phyloP scores from a whole-genome alignment of 2,113 vertebrate genomes.

The Megaceryle torquata region DNA sequence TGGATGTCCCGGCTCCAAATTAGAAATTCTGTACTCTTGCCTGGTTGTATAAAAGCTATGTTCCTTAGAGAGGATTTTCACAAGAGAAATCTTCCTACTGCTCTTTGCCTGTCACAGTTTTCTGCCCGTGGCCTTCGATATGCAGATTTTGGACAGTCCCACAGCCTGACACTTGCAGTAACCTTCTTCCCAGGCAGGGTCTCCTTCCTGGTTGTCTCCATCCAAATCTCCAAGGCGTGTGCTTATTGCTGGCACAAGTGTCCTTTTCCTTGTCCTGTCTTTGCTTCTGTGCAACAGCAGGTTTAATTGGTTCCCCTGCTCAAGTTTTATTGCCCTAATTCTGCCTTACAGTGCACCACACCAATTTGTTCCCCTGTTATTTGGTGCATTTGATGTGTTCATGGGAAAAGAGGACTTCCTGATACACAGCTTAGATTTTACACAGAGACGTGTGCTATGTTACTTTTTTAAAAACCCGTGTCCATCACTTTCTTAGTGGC shows the following conservation, averaged over 20 bases:
- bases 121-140: not conserved
- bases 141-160: not conserved
- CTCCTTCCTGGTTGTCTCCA: not conserved
- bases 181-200: not conserved
- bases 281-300: not conserved
- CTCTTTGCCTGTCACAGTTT: not conserved
- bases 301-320: not conserved
- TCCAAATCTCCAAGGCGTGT: rapidly evolving
- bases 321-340: not conserved
- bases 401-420: not conserved
- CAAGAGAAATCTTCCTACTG: not conserved
- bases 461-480: not conserved
- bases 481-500: not conserved
- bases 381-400: not conserved
- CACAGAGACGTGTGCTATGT: not conserved
- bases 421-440: not conserved
- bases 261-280: not conserved
- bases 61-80: not conserved
- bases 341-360: not conserved
- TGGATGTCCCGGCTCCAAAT: not conserved
- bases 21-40: not conserved
- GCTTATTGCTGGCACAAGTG: not conserved
- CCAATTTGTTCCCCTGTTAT: not conserved
- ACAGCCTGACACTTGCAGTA: rapidly evolving
- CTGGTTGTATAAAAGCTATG: not conserved